A percentile compares a stretch with the other conserved stretches of the same genome.
These are phyloP conservation scores for Botia kubotai DNA, from an alignment of 2,797 vertebrate genomes.

Conservation along the genomic window DNA sequence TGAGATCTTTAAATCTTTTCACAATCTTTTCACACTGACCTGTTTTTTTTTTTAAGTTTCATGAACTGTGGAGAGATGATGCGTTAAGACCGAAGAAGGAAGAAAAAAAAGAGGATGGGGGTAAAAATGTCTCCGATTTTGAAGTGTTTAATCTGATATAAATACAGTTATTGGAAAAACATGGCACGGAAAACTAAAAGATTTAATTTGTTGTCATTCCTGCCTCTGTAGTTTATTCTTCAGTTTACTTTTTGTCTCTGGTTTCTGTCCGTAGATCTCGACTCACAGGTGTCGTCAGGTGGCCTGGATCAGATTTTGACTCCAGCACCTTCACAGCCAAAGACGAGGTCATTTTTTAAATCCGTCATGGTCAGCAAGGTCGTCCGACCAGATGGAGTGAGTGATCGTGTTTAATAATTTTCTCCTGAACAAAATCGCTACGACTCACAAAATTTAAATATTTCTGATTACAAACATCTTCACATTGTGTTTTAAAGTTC, in stretches of 20 bases:
- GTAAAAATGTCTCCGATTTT: conserved; percentile 52
- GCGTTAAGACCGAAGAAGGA: conserved; percentile 56
- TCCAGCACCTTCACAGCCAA: conserved; percentile 72
- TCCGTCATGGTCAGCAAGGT: conserved; percentile 85
- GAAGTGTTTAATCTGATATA: too few relatives aligned
- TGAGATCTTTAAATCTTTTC: neutral
- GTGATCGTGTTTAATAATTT: neutral
- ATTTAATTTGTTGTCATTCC: neutral
- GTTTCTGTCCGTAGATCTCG: conserved; percentile 79
- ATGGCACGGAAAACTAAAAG: neutral
- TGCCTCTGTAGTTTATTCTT: neutral
- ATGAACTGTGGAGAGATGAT: conserved; percentile 68
- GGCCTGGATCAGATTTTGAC: conserved; percentile 86
- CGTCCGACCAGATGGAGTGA: conserved; percentile 88
- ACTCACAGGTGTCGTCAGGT: conserved; percentile 84
- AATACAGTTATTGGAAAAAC: neutral
- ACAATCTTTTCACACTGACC: neutral
- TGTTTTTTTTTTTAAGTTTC: conserved; percentile 66
- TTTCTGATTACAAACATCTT: neutral
- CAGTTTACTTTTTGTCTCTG: conserved; percentile 3
- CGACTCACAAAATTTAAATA: neutral
- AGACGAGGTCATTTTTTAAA: conserved; percentile 82
- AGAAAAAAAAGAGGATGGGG: conserved; percentile 74
- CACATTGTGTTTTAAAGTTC: neutral
- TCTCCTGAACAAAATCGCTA: neutral